Conservation (phyloP, 2,797 vertebrate species). For the Pitangus sulphuratus region DNA sequence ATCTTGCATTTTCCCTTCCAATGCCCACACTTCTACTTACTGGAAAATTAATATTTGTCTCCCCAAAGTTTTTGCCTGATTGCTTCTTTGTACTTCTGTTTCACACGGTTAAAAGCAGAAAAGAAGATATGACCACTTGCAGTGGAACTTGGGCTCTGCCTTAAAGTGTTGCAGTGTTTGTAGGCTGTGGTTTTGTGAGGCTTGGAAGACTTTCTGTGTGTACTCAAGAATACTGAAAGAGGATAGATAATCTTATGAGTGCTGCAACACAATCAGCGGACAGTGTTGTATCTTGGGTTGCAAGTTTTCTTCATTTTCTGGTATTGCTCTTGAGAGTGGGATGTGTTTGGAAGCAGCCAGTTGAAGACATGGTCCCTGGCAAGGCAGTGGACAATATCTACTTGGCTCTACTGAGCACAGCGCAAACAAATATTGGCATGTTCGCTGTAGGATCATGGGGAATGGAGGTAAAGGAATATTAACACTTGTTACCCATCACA, state of each 20-base stretch:
- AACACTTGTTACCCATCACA: background rate
- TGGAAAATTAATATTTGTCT: background rate
- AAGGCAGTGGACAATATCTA: background rate
- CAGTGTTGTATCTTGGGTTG: background rate
- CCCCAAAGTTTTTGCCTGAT: background rate
- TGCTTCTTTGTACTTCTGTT: background rate
- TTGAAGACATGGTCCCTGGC: background rate
- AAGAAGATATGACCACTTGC: background rate
- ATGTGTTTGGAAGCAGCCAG: background rate
- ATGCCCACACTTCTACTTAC: background rate
- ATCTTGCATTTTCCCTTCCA: background rate
- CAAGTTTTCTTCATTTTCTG: background rate
- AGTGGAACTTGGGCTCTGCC: background rate
- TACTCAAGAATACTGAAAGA: background rate
- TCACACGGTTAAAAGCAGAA: background rate
- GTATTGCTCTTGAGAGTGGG: background rate
- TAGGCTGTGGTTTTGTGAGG: background rate
- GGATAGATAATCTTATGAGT: background rate
- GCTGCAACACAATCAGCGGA: background rate
- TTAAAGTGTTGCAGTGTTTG: background rate
- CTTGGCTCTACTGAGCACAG: background rate
- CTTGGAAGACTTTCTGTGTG: background rate
- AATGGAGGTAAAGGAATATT: background rate
- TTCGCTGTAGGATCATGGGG: background rate
- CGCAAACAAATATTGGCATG: background rate